Evolutionary conservation across 2,888 invertebrate genomes (phyloP).

Genomic region (Bellardia bayeri): DNA sequence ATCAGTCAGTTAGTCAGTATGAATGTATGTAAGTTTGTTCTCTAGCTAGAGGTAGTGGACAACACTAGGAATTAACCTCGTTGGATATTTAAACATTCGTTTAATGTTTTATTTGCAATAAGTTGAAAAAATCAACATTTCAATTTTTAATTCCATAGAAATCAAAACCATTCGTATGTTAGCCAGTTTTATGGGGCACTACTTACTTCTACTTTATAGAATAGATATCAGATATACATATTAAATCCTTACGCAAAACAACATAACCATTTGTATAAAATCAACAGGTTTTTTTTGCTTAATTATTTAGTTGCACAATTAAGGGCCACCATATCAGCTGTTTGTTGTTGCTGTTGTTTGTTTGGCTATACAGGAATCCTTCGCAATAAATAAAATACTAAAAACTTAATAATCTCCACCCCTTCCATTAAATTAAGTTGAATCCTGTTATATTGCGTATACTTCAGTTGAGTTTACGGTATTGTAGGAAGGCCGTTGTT

Average conservation of each 20-base stretch:
- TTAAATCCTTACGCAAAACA: conserved; percentile 2
- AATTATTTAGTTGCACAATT: conserved; percentile 52
- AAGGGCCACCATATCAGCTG: conserved; percentile 55
- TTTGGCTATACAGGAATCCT: conserved; percentile 27
- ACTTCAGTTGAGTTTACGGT: neutral
- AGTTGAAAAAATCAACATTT: too few species aligned
- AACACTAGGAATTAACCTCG: neutral
- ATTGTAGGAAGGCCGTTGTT: conserved; percentile 29
- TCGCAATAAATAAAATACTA: conserved; percentile 34
- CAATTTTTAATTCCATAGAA: too few species aligned
- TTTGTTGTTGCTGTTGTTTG: conserved; percentile 51
- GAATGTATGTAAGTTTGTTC: too few species aligned
- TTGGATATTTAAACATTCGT: too few species aligned
- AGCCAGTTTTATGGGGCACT: too few species aligned
- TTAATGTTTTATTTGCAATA: too few species aligned
- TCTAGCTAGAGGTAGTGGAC: neutral
- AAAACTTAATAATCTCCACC: conserved; percentile 35
- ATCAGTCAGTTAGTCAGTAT: neutral
- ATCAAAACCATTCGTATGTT: too few species aligned
- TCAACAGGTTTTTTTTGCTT: conserved; percentile 67
- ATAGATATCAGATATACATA: neutral
- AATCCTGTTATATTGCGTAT: neutral
- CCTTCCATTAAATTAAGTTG: neutral
- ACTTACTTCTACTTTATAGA: too few species aligned
- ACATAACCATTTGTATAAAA: conserved; percentile 25